phyloP scores from a whole-genome alignment of 2,113 vertebrate genomes.

The Pygoscelis adeliae region DNA sequence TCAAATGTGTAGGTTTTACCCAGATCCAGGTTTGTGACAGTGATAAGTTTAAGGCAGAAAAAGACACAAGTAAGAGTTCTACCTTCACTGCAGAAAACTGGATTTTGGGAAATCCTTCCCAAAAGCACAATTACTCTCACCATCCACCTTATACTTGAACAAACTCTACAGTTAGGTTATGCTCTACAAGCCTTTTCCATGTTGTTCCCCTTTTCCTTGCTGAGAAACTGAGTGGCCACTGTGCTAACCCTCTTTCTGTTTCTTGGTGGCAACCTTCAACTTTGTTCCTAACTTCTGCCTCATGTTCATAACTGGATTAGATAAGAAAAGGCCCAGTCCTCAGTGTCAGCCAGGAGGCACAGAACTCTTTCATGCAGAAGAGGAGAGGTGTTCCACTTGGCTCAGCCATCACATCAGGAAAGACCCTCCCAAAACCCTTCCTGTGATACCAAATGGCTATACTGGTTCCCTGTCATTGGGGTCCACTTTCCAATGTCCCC shows the following conservation, averaged over 20 bases:
- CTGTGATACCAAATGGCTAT: background rate
- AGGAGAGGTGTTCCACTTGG: background rate
- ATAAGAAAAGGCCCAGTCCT: background rate
- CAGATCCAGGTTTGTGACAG: background rate
- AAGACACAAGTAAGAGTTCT: background rate
- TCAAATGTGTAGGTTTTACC: background rate
- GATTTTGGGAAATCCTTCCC: background rate
- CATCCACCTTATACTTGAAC: background rate
- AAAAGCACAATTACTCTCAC: background rate
- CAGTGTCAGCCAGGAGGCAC: background rate
- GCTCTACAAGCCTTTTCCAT: background rate
- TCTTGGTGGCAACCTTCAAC: background rate
- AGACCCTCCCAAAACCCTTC: background rate
- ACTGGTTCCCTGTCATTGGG: background rate
- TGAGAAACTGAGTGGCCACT: background rate
- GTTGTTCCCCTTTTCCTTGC: background rate
- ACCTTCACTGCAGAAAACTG: background rate
- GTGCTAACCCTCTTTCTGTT: background rate
- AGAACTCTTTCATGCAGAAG: background rate
- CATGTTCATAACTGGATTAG: background rate
- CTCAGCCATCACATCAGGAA: background rate
- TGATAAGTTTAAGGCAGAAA: background rate
- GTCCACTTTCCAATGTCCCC: background rate
- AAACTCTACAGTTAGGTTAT: background rate
- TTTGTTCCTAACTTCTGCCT: background rate